phyloP scores from a whole-genome alignment of 2,888 invertebrate species.

The Danaus chrysippus region DNA sequence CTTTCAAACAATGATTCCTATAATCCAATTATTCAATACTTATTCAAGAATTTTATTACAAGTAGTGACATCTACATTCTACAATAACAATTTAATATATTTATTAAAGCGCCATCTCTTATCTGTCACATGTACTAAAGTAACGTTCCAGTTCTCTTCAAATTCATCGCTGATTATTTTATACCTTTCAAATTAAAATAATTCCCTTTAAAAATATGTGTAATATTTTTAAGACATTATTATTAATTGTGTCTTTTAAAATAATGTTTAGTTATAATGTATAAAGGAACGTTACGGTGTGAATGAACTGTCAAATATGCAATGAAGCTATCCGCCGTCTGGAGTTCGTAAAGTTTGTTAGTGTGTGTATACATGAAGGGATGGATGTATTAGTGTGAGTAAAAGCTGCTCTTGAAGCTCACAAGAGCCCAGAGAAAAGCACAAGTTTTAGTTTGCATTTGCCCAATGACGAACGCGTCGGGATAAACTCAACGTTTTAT shows the following conservation, averaged over 20 bases:
- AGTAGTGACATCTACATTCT: too few species aligned
- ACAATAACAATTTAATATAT: too few species aligned
- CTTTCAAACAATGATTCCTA: too few species aligned
- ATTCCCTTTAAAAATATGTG: too few species aligned
- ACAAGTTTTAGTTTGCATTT: constrained; percentile 33
- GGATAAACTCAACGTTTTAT: constrained; percentile 45
- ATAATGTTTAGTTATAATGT: not conserved
- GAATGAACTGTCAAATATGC: constrained; percentile 72
- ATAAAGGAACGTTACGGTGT: constrained; percentile 49
- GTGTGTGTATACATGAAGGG: constrained; percentile 43
- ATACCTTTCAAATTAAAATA: too few species aligned
- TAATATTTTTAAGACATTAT: too few species aligned
- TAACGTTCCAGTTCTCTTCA: too few species aligned
- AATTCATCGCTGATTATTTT: too few species aligned
- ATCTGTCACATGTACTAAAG: too few species aligned
- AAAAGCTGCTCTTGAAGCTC: constrained; percentile 54
- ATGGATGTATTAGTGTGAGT: constrained; percentile 49
- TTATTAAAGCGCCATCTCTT: too few species aligned
- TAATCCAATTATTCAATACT: too few species aligned
- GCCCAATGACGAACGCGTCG: constrained; percentile 38
- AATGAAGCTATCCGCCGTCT: constrained; percentile 70
- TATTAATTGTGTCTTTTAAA: not conserved
- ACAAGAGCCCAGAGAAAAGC: constrained; percentile 12
- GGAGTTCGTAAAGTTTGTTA: constrained; percentile 35
- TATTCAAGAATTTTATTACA: too few species aligned